Evolutionary conservation across 2,113 vertebrate species (phyloP).

Genomic region (Aptenodytes patagonicus): DNA sequence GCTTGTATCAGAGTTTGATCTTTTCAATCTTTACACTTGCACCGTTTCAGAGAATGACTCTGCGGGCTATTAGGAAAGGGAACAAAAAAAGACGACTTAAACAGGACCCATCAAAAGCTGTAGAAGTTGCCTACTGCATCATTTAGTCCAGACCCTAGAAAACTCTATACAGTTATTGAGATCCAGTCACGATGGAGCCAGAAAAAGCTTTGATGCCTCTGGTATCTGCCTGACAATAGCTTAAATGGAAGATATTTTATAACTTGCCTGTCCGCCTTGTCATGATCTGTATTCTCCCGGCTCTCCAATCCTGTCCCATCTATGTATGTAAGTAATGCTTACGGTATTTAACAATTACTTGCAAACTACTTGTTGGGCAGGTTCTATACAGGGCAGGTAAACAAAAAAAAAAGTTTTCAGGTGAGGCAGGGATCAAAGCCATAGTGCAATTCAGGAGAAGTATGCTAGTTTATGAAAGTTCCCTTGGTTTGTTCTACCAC

Average conservation of each 20-base stretch:
- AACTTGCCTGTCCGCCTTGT: background rate
- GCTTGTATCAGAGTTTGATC: conserved; percentile 13
- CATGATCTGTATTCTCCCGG: background rate
- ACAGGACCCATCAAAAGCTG: background rate
- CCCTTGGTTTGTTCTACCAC: background rate
- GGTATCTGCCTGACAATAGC: background rate
- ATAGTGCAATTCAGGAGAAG: background rate
- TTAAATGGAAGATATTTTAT: no score
- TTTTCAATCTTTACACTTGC: conserved; percentile 27
- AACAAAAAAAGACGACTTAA: background rate
- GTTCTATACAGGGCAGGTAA: background rate
- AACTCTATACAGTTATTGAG: background rate
- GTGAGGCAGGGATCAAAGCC: background rate
- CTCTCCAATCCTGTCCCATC: background rate
- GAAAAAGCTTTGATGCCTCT: background rate
- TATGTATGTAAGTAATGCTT: background rate
- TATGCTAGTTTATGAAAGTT: background rate
- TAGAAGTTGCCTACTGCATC: background rate
- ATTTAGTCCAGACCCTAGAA: background rate
- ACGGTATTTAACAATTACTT: background rate
- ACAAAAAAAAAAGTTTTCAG: background rate
- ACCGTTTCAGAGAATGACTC: conserved; percentile 32
- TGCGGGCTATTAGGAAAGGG: background rate
- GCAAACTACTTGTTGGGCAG: background rate
- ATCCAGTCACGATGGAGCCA: background rate